Evolutionary conservation across 2,888 invertebrate genomes (phyloP).

Genomic region (Andrena haemorrhoa): DNA sequence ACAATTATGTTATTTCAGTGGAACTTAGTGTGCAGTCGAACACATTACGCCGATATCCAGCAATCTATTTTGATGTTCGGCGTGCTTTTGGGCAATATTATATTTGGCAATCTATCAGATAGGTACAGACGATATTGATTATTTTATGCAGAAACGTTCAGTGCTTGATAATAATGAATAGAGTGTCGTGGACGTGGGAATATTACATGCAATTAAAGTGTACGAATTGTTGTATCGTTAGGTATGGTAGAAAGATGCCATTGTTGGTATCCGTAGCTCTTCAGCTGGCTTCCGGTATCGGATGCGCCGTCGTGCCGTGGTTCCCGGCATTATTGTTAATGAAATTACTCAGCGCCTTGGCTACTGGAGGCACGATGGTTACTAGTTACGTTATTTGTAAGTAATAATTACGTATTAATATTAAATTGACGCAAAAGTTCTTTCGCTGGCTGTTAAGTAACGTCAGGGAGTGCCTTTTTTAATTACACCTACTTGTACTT

Average conservation of each 20-base stretch:
- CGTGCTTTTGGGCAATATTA: constrained; percentile 90
- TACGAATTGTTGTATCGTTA: constrained; percentile 76
- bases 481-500: no score
- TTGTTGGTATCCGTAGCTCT: constrained; percentile 90
- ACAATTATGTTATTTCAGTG: constrained; percentile 86
- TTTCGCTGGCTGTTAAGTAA: no score
- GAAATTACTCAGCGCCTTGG: constrained; percentile 90
- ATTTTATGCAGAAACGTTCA: neutral
- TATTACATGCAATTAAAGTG: neutral
- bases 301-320: constrained; percentile 90
- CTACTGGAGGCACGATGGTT: constrained; percentile 94
- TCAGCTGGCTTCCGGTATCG: constrained; percentile 90
- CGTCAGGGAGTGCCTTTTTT: no score
- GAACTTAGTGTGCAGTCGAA: constrained; percentile 90
- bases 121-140: constrained; percentile 86
- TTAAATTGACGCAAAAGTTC: no score
- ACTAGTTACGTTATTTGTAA: constrained; percentile 87
- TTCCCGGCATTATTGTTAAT: constrained; percentile 88
- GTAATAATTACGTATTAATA: constrained; percentile 59
- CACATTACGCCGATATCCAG: constrained; percentile 90
- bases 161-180: neutral
- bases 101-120: constrained; percentile 92
- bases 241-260: constrained; percentile 91
- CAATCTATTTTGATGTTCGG: constrained; percentile 93
- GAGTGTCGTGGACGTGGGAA: neutral